Evolutionary conservation across 2,888 invertebrate genomes (phyloP).

Genomic region (Ceriagrion tenellum): DNA sequence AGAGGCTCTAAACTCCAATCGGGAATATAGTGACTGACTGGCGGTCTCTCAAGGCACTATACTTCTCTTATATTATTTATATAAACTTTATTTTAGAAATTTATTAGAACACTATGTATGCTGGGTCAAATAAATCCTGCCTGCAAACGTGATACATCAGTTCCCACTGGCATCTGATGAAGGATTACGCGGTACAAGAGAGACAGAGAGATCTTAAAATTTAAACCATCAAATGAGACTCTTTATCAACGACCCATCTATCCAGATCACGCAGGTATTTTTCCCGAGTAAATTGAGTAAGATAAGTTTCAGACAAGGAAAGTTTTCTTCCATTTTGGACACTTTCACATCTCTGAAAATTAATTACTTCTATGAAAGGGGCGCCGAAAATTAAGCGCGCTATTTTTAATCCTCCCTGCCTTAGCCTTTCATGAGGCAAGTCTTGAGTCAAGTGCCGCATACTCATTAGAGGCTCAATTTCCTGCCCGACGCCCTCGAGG

Average conservation of each 20-base stretch:
- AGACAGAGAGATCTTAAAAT: neutral
- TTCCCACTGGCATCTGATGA: neutral
- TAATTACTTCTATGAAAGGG: neutral
- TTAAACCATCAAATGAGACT: neutral
- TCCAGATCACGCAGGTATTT: neutral
- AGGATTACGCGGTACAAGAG: too few species aligned
- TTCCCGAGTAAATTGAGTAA: neutral
- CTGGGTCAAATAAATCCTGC: too few species aligned
- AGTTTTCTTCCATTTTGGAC: neutral
- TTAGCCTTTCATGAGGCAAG: neutral
- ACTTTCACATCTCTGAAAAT: neutral
- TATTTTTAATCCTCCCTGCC: neutral
- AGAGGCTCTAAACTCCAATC: too few species aligned
- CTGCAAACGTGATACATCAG: neutral
- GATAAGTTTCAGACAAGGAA: neutral
- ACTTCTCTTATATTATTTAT: too few species aligned
- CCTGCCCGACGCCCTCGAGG: neutral
- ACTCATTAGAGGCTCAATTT: slow-evolving; percentile 18
- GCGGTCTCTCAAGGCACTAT: too few species aligned
- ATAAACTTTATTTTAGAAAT: too few species aligned
- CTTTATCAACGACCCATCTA: neutral
- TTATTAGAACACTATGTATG: too few species aligned
- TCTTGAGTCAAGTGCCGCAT: neutral
- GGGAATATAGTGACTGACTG: too few species aligned
- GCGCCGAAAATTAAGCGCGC: neutral